phyloP scores from a whole-genome alignment of 1,140 invertebrate species.

The Contarinia nasturtii region DNA sequence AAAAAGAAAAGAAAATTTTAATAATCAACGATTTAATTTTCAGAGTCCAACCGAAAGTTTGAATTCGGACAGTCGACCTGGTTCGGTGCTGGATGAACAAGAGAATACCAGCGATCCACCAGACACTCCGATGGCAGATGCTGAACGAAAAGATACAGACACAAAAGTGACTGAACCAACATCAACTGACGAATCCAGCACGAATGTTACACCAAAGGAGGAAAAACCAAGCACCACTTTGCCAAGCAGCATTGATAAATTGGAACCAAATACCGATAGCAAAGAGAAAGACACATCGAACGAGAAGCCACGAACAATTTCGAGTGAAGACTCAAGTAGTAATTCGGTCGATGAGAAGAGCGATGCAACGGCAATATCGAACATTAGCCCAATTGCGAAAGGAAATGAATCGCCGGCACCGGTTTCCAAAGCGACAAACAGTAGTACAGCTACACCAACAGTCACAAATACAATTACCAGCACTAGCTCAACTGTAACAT shows the following conservation, averaged over 20 bases:
- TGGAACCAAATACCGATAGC: too few species aligned
- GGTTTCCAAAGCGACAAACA: constrained; percentile 2
- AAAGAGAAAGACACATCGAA: too few species aligned
- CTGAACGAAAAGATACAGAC: background rate
- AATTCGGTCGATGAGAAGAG: too few species aligned
- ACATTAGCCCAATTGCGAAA: too few species aligned
- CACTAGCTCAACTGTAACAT: too few species aligned
- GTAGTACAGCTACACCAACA: background rate
- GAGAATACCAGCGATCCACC: constrained; percentile 29
- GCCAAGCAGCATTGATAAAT: too few species aligned
- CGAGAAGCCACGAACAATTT: background rate
- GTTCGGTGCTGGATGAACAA: constrained; percentile 54
- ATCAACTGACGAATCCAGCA: background rate
- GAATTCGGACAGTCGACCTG: constrained; percentile 49
- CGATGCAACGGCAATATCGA: too few species aligned
- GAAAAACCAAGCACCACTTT: too few species aligned
- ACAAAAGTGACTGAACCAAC: background rate
- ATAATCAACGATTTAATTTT: background rate
- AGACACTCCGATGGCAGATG: constrained; percentile 2
- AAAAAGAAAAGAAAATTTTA: too few species aligned
- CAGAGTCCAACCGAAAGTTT: constrained; percentile 60
- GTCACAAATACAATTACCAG: background rate
- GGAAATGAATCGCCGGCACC: too few species aligned
- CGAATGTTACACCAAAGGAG: background rate
- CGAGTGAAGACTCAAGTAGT: background rate